Conservation (phyloP, 2,113 vertebrate species). For the Tupaia chinensis region DNA sequence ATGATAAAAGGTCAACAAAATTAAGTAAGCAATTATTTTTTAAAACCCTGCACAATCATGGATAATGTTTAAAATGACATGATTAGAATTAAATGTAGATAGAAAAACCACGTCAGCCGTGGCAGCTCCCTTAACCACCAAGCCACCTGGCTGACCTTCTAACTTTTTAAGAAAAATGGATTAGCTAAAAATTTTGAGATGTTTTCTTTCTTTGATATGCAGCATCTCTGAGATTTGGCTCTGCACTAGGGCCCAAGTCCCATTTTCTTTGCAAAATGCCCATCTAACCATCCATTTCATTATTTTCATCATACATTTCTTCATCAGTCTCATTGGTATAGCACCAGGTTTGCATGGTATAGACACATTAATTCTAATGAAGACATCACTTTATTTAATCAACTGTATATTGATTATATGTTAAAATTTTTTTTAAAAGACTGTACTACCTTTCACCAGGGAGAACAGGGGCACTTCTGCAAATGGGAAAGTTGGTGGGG, state of each 20-base stretch:
- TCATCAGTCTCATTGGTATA: not conserved
- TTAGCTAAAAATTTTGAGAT: not conserved
- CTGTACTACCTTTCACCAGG: not conserved
- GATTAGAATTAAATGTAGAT: slow-evolving; percentile 19
- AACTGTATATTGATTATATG: not conserved
- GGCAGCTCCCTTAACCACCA: too few relatives aligned
- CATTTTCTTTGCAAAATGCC: not conserved
- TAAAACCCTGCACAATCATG: not conserved
- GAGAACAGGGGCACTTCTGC: not conserved
- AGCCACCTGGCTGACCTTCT: too few relatives aligned
- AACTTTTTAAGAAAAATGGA: not conserved
- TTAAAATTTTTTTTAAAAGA: not conserved
- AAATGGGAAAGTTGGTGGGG: not conserved
- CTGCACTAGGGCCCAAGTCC: not conserved
- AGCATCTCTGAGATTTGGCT: not conserved
- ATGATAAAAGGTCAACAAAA: too few relatives aligned
- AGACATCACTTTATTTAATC: not conserved
- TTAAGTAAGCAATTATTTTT: too few relatives aligned
- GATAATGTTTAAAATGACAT: slow-evolving; percentile 6
- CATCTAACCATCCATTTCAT: not conserved
- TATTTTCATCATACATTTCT: not conserved
- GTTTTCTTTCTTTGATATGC: not conserved
- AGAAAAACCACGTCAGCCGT: not conserved
- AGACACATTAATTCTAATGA: not conserved
- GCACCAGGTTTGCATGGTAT: not conserved